Percentiles rank a stretch among this genome's conserved stretches.
Evolutionary conservation across 92 coral and sea anemone species (phyloP).

Genomic region (Metridium senile): DNA sequence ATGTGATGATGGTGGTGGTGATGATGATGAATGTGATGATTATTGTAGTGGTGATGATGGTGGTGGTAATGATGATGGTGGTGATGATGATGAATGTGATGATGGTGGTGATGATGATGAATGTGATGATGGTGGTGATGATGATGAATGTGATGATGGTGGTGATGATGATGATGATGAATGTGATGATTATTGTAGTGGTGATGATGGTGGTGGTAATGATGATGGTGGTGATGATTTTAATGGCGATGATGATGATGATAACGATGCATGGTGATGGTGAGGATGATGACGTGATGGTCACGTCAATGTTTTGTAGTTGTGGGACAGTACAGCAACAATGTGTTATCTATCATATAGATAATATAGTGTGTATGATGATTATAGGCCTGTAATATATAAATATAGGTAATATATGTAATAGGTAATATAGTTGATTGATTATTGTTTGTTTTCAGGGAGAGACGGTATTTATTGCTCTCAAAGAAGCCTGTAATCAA

Average conservation of each 20-base stretch:
- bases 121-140: slow-evolving; percentile 7
- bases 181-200: neutral
- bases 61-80: slow-evolving; percentile 1
- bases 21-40: neutral
- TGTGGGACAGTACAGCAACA: too few relatives aligned
- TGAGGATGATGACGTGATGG: slow-evolving; percentile 2
- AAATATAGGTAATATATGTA: too few relatives aligned
- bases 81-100: neutral
- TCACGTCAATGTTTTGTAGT: too few relatives aligned
- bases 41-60: too few relatives aligned
- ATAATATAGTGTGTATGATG: too few relatives aligned
- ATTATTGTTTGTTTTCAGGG: slow-evolving; percentile 44
- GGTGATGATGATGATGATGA: slow-evolving; percentile 11
- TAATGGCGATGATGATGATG: slow-evolving; percentile 4
- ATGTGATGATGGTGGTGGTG: neutral
- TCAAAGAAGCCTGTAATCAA: slow-evolving; percentile 57
- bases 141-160: neutral
- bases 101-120: too few relatives aligned
- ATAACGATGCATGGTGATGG: neutral
- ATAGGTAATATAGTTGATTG: too few relatives aligned
- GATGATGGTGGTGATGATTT: neutral
- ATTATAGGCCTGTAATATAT: too few relatives aligned
- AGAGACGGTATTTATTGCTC: slow-evolving; percentile 56
- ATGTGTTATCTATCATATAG: too few relatives aligned
- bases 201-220: neutral